Evolutionary conservation across 2,113 vertebrate species (phyloP).

Genomic region (Ceyx cyanopectus): DNA sequence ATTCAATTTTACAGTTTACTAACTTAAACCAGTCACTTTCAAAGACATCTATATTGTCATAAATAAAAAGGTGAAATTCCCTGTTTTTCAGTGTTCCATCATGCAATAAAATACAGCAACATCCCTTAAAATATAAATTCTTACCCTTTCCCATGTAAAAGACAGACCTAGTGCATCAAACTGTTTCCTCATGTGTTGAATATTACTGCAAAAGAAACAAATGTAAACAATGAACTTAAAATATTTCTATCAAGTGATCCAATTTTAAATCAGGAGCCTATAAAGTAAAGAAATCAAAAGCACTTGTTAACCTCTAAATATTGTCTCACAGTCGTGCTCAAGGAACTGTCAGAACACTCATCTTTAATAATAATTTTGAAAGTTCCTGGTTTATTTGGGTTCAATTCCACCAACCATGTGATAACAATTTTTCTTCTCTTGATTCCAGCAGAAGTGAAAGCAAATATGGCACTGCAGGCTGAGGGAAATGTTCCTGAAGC

Average conservation of each 20-base stretch:
- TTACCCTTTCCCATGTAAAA: slow-evolving; percentile 96
- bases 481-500: background rate
- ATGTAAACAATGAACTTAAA: background rate
- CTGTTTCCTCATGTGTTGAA: slow-evolving; percentile 91
- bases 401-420: background rate
- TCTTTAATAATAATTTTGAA: background rate
- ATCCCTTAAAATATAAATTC: slow-evolving; percentile 14
- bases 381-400: background rate
- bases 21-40: background rate
- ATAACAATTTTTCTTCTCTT: background rate
- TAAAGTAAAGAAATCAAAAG: background rate
- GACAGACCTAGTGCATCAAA: slow-evolving; percentile 90
- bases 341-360: background rate
- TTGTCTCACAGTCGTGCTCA: background rate
- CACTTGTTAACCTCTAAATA: background rate
- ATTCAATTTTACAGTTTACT: background rate
- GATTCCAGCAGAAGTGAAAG: background rate
- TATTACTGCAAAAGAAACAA: slow-evolving; percentile 83
- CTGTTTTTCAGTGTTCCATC: background rate
- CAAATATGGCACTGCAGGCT: background rate
- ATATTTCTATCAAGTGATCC: background rate
- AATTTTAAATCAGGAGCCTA: background rate
- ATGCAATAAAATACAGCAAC: background rate
- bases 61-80: background rate
- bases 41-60: background rate